Evolutionary conservation across 2,797 vertebrate genomes (phyloP).

Genomic region (Pyrocephalus nanus): DNA sequence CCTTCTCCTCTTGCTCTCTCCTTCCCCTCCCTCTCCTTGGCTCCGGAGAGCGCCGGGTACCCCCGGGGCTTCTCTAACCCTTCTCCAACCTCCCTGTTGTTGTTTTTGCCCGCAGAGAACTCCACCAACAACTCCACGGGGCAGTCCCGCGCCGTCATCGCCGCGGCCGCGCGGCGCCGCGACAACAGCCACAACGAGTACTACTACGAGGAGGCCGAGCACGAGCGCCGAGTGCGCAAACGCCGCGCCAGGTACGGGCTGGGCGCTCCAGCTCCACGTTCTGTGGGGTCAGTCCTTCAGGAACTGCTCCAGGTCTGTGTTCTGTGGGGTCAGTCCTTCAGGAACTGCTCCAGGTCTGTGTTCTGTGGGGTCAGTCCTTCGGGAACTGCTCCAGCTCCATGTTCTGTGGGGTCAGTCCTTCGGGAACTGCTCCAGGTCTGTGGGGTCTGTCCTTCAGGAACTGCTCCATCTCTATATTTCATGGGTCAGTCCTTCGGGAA

Average conservation of each 20-base stretch:
- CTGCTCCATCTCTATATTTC: neutral
- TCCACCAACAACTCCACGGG: constrained; percentile 88
- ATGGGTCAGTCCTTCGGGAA: neutral
- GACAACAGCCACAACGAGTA: constrained; percentile 94
- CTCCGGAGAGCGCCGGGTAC: neutral
- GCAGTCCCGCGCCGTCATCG: constrained; percentile 89
- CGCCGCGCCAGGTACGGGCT: constrained; percentile 84
- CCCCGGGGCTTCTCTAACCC: accelerated
- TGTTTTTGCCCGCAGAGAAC: constrained; percentile 80
- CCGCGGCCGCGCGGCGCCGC: constrained; percentile 83
- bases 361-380: neutral
- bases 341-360: neutral
- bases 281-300: neutral
- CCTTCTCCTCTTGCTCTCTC: neutral
- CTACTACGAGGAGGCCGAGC: constrained; percentile 94
- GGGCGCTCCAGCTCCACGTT: neutral
- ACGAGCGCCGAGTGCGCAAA: constrained; percentile 90
- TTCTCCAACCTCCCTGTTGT: neutral
- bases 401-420: no score
- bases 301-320: neutral
- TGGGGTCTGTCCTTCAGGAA: neutral
- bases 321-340: neutral
- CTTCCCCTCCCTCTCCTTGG: neutral
- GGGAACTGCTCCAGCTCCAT: neutral
- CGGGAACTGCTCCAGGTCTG: neutral